These are phyloP conservation scores for Archilochus colubris DNA, from an alignment of 2,113 vertebrate species.

Conservation along the genomic window DNA sequence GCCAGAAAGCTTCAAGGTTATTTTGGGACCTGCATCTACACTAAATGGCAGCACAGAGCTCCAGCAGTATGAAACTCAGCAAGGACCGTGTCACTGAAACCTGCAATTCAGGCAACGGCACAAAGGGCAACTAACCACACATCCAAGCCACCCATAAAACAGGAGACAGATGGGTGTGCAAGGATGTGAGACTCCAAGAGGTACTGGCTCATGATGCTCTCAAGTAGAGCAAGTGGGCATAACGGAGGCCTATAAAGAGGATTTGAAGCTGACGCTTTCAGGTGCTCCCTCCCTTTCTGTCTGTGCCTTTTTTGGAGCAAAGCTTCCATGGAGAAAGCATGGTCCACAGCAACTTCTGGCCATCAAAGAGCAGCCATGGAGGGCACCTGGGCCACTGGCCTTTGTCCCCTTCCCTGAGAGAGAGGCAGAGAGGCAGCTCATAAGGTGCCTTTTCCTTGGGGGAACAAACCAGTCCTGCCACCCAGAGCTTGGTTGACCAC, in stretches of 20 bases:
- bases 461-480: not conserved
- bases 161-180: not conserved
- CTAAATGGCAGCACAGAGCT: not conserved
- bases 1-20: not conserved
- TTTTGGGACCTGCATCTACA: not conserved
- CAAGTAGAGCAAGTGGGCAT: not conserved
- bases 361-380: not conserved
- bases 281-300: not conserved
- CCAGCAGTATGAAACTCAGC: not conserved
- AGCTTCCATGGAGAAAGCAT: not conserved
- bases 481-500: constrained; percentile 53
- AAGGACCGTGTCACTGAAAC: not conserved
- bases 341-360: not conserved
- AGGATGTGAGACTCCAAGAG: accelerated
- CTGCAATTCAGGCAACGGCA: not conserved
- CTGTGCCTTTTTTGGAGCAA: not conserved
- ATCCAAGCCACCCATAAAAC: not conserved
- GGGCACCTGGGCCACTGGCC: constrained; percentile 6
- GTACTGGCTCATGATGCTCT: not conserved
- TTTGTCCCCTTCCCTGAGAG: constrained; percentile 55
- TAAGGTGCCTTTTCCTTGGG: constrained; percentile 67
- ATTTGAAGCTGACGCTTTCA: not conserved
- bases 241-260: not conserved
- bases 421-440: constrained; percentile 65
- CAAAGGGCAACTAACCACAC: not conserved